Evolutionary conservation across 2,113 vertebrate species (phyloP).

Genomic region (Scophthalmus maximus): DNA sequence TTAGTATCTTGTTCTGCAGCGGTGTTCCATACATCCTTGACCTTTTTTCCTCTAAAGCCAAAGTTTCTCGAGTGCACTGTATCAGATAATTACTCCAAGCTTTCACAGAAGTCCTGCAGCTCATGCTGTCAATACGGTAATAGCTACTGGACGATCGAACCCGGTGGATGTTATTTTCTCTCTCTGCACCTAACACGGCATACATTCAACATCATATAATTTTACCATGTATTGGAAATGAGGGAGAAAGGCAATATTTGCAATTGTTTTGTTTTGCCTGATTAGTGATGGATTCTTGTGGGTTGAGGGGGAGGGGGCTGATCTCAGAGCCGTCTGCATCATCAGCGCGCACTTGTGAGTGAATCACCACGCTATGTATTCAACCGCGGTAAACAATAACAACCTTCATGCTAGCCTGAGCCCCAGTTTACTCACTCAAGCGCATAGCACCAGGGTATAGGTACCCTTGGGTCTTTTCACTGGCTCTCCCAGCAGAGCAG

Average conservation of each 20-base stretch:
- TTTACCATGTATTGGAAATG: background rate
- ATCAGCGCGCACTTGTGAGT: slow-evolving; percentile 34
- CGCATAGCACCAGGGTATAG: slow-evolving; percentile 39
- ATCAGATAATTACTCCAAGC: slow-evolving; percentile 62
- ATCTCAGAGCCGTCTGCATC: slow-evolving; percentile 58
- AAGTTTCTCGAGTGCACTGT: slow-evolving; percentile 27
- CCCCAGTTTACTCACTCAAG: slow-evolving; percentile 61
- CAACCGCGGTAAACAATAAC: slow-evolving; percentile 74
- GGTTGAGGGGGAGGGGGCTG: background rate
- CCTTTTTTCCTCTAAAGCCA: slow-evolving; percentile 23
- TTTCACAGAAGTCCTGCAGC: slow-evolving; percentile 45
- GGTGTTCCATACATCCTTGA: slow-evolving; percentile 42
- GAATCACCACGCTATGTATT: slow-evolving; percentile 76
- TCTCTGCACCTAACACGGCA: slow-evolving; percentile 7
- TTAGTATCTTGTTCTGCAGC: background rate
- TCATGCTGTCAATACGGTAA: slow-evolving; percentile 43
- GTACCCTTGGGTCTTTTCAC: slow-evolving; percentile 19
- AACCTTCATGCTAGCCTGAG: slow-evolving; percentile 52
- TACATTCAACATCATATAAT: slow-evolving; percentile 8
- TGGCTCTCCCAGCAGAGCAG: slow-evolving; percentile 15
- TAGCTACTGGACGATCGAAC: slow-evolving; percentile 19
- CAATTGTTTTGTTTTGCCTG: slow-evolving; percentile 37
- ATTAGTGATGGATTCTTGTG: slow-evolving; percentile 58
- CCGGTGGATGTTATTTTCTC: slow-evolving; percentile 29
- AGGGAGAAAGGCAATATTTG: slow-evolving; percentile 32